Evolutionary conservation across 2,113 vertebrate genomes (phyloP).

Genomic region (Cyprinodon tularosa): DNA sequence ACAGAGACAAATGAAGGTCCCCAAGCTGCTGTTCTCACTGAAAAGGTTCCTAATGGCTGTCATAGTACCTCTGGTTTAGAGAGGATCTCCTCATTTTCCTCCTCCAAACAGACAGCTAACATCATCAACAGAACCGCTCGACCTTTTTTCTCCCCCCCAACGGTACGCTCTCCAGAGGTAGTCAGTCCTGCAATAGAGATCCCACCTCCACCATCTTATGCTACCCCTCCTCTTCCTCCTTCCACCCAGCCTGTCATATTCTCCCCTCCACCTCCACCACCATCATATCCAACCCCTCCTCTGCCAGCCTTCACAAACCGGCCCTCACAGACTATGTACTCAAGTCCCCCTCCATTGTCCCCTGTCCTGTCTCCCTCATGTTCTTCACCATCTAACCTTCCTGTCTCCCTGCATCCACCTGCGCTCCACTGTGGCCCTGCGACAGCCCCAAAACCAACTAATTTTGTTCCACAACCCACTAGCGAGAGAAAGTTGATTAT

Average conservation of each 20-base stretch:
- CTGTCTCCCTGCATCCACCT: constrained; percentile 71
- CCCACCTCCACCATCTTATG: constrained; percentile 83
- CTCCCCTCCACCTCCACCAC: constrained; percentile 59
- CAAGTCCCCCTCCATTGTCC: constrained; percentile 78
- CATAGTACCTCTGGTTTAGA: constrained; percentile 50
- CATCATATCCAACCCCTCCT: constrained; percentile 67
- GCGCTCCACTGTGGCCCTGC: constrained; percentile 78
- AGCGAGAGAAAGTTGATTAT: constrained; percentile 48
- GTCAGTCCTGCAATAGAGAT: constrained; percentile 64
- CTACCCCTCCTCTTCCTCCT: constrained; percentile 68
- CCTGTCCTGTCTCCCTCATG: constrained; percentile 48
- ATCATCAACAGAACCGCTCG: constrained; percentile 91
- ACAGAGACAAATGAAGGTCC: constrained; percentile 46
- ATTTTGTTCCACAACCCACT: constrained; percentile 65
- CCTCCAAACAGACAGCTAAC: constrained; percentile 73
- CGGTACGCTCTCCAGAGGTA: constrained; percentile 54
- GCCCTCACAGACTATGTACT: constrained; percentile 74
- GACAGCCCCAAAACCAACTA: constrained; percentile 72
- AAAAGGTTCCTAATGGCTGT: constrained; percentile 67
- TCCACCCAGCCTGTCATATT: constrained; percentile 71
- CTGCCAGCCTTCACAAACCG: constrained; percentile 72
- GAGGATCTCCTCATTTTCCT: constrained; percentile 41
- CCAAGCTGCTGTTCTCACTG: constrained; percentile 27
- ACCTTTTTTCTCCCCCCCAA: constrained; percentile 86
- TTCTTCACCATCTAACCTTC: constrained; percentile 75